A percentile compares a stretch with the other conserved stretches of the same genome.
phyloP scores from a whole-genome alignment of 2,888 invertebrate species.

The Nasonovia ribisnigri region DNA sequence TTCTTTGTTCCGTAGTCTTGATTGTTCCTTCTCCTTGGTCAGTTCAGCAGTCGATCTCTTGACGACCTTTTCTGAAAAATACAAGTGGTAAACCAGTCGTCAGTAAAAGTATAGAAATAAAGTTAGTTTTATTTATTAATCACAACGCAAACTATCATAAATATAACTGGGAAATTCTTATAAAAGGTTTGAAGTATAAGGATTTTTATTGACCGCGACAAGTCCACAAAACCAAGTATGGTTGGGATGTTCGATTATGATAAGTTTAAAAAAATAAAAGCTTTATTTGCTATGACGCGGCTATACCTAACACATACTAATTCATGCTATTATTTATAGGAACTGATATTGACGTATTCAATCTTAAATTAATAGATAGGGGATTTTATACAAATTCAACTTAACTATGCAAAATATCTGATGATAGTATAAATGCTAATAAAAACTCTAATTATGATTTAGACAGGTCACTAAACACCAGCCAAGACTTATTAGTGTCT shows the following conservation, averaged over 20 bases:
- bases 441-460: neutral
- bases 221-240: neutral
- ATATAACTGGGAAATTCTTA: neutral
- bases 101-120: neutral
- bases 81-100: neutral
- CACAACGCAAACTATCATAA: neutral
- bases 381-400: neutral
- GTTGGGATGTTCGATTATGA: neutral
- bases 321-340: neutral
- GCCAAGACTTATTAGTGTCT: neutral
- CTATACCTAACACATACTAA: neutral
- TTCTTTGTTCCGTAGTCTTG: neutral
- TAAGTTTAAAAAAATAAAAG: neutral
- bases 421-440: neutral
- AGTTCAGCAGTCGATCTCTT: neutral
- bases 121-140: neutral
- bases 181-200: too few relatives aligned
- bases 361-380: neutral
- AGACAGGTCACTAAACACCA: neutral
- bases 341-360: neutral
- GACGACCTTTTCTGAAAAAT: constrained; percentile 4
- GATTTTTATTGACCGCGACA: neutral
- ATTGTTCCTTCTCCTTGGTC: neutral
- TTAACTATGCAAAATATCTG: neutral
- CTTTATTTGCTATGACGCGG: neutral